Percentiles rank a stretch among this genome's conserved stretches.
These are phyloP conservation scores for Rhyacophila evoluta DNA, from an alignment of 2,888 invertebrate species.

Conservation along the genomic window DNA sequence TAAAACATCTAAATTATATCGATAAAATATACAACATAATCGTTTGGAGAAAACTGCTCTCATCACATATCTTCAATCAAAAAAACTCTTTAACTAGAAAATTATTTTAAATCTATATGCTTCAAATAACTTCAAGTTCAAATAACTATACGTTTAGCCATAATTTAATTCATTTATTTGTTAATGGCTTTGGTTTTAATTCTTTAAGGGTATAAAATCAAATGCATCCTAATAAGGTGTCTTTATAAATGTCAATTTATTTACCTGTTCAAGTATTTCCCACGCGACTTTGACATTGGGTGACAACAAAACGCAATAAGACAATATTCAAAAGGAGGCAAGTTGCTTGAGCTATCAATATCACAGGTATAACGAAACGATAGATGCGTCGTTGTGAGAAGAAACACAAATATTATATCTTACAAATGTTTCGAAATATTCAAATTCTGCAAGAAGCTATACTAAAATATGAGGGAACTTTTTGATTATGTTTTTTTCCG, in stretches of 20 bases:
- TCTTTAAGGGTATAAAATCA: not conserved
- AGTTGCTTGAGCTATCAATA: not conserved
- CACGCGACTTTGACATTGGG: constrained; percentile 22
- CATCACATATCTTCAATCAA: no score
- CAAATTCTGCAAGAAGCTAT: no score
- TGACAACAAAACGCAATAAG: constrained; percentile 15
- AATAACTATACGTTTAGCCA: no score
- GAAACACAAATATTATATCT: not conserved
- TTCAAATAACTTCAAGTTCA: no score
- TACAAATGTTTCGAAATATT: no score
- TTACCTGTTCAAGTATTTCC: constrained; percentile 14
- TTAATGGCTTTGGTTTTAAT: not conserved
- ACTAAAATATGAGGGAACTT: no score
- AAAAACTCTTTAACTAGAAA: no score
- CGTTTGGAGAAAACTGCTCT: no score
- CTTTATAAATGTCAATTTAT: not conserved
- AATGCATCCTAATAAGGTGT: not conserved
- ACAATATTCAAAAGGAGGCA: not conserved
- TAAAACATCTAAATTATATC: no score
- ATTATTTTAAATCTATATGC: no score
- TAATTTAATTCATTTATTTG: not conserved
- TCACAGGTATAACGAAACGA: not conserved
- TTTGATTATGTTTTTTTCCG: no score
- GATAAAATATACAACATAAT: no score
- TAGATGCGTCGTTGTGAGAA: not conserved